A percentile compares a stretch with the other conserved stretches of the same genome.
These are phyloP conservation scores for Ispidina picta DNA, from an alignment of 2,797 vertebrate genomes.

Conservation along the genomic window DNA sequence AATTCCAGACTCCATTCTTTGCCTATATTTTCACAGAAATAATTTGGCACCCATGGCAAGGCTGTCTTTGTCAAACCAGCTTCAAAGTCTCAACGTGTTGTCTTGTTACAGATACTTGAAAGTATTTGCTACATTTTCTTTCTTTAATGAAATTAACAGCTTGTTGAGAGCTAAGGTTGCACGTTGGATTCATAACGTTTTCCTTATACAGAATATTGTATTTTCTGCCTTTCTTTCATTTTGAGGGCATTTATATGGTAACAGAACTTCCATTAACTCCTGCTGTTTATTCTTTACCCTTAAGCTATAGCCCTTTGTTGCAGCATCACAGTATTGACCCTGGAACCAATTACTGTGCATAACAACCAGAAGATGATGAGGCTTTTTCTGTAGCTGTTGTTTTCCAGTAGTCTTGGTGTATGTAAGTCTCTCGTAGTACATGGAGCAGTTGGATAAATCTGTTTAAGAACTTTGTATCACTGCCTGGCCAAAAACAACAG, in stretches of 20 bases:
- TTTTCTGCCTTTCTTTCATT: constrained; percentile 29
- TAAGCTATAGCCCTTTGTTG: constrained; percentile 58
- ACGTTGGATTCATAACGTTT: not conserved
- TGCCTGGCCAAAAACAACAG: not conserved
- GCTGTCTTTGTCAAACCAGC: not conserved
- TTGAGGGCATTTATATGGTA: not conserved
- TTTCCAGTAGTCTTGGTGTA: not conserved
- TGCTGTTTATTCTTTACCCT: constrained; percentile 52
- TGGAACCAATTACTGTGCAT: constrained; percentile 58
- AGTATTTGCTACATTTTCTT: not conserved
- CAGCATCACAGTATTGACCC: constrained; percentile 39
- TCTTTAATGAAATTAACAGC: constrained; percentile 19
- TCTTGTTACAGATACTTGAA: not conserved
- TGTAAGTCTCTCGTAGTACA: fast-evolving
- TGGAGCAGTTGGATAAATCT: not conserved
- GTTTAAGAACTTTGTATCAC: not conserved
- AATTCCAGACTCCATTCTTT: not conserved
- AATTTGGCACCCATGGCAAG: not conserved
- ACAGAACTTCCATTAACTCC: constrained; percentile 37
- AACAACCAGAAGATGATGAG: constrained; percentile 19
- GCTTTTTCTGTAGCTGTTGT: constrained; percentile 20
- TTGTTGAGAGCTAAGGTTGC: constrained; percentile 14
- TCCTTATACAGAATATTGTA: not conserved
- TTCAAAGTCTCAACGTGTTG: not conserved
- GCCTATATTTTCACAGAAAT: not conserved